Percentiles rank a stretch among this genome's conserved stretches.
Conservation (phyloP, 2,797 vertebrate genomes). For the Phoxinus dragarum region DNA sequence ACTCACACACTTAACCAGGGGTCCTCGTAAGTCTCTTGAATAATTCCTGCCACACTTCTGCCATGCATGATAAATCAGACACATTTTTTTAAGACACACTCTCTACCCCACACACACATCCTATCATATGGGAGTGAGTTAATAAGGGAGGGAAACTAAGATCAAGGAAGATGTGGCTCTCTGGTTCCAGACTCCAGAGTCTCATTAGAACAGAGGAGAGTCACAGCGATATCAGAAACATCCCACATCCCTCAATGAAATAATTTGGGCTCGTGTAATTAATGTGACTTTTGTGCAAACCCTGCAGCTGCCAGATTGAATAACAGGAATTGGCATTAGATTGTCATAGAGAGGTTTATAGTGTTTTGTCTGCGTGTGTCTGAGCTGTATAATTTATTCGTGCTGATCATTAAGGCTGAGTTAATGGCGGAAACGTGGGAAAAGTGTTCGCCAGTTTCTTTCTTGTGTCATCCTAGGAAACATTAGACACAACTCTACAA, state of each 20-base stretch:
- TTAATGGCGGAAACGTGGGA: neutral
- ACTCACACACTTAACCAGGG: neutral
- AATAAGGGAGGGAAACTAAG: slow-evolving; percentile 47
- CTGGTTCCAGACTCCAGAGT: slow-evolving; percentile 48
- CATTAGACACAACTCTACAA: neutral
- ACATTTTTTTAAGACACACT: neutral
- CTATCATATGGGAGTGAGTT: slow-evolving; percentile 46
- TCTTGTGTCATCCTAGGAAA: neutral
- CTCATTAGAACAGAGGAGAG: slow-evolving; percentile 51
- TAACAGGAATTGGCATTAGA: slow-evolving; percentile 40
- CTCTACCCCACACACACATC: slow-evolving; percentile 24
- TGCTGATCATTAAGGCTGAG: slow-evolving; percentile 26
- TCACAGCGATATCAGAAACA: slow-evolving; percentile 41
- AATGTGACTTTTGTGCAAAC: slow-evolving; percentile 37
- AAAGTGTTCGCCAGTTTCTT: neutral
- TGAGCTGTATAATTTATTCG: slow-evolving; percentile 20
- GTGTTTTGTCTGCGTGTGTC: slow-evolving; percentile 33
- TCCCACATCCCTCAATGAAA: slow-evolving; percentile 28
- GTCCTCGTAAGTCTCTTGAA: slow-evolving; percentile 24
- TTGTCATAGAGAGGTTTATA: slow-evolving; percentile 32
- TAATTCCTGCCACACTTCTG: slow-evolving; percentile 39
- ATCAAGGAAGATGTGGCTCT: slow-evolving; percentile 47
- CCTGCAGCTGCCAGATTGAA: slow-evolving; percentile 20
- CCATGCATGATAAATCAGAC: slow-evolving; percentile 33
- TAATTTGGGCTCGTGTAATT: slow-evolving; percentile 44